Base-by-base conservation (phyloP, 2,113 vertebrate genomes). In the Platycercus adscitus region DNA sequence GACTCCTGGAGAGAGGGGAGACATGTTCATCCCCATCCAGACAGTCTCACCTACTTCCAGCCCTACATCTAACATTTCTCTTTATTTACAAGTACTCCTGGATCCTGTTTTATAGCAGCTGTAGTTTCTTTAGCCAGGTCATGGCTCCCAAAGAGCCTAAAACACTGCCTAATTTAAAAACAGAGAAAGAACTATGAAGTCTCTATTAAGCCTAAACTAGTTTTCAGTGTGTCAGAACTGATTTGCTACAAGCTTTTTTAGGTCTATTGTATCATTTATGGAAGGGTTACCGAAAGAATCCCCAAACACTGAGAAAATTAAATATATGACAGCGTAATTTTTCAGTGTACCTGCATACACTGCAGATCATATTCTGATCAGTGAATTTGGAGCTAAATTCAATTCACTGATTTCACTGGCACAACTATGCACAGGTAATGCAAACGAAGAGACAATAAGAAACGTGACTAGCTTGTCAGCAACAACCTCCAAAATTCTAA, bases 191-290 rank as follows among this genome's bases (percentile, higher is more conserved):
- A 33, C 39, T 52, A 39, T 55, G 44, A 95, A 81, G 52, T 52
- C 26, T 78, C 55, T 88, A 55, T 93, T 84, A 96, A 81, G n/a
- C 20, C 55, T 52, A 91, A 84, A 4, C 55, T 71, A 75, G 55
- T 92, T 89, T 85, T 96, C 77, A 81, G 21, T 20, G 21, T 92
- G 84, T 89, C 93, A 91, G 41, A 93, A 81, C 26, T 91, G 84
- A 85, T 94, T 94, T 96, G 58, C 66, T 87, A 56, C 37, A 47
- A 69, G 46, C 26, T 94, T 76, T 95, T 91, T 70, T 71, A 78
- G 49, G 65, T 41, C 35, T 86, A 39, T 89, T 76, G 39, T 79
- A 69, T 69, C 86, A 65, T 63, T 91, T 92, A 84, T 31, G 44
- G 70, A 81, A 91, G 31, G 41, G 66, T 55, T 87, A 76, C 89